These are phyloP conservation scores for Scylla paramamosain DNA, from an alignment of 1,140 invertebrate genomes.

Conservation along the genomic window DNA sequence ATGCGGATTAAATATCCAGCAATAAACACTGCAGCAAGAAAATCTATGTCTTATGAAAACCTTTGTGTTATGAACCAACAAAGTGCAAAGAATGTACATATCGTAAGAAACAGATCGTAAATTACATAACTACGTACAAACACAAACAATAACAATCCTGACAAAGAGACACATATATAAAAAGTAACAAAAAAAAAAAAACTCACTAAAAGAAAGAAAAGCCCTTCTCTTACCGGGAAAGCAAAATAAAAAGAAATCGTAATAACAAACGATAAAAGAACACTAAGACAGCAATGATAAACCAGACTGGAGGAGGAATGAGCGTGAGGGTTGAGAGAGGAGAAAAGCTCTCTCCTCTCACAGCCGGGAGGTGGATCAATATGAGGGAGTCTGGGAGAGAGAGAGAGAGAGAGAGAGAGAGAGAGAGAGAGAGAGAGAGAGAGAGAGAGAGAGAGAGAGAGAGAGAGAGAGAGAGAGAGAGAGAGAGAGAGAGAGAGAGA, in stretches of 20 bases:
- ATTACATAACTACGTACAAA: not conserved
- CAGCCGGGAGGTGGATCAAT: constrained; percentile 36
- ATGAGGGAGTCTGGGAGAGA: constrained; percentile 47
- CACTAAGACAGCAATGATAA: not conserved
- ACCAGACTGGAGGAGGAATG: constrained; percentile 32
- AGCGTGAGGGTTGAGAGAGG: constrained; percentile 38
- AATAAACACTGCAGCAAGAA: not conserved
- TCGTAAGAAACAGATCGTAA: not conserved
- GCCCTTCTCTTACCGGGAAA: not conserved
- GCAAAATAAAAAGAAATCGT: not conserved
- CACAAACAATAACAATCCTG: not conserved
- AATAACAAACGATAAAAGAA: constrained; percentile 42
- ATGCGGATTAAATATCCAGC: not conserved
- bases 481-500: constrained; percentile 56
- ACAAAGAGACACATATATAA: not conserved
- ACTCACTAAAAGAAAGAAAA: not conserved
- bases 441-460: constrained; percentile 46
- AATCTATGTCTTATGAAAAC: not conserved
- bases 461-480: constrained; percentile 40
- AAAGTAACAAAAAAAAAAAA: not conserved
- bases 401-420: constrained; percentile 46
- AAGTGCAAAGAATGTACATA: not conserved
- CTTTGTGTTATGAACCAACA: not conserved
- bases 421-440: constrained; percentile 59
- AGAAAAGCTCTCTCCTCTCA: constrained; percentile 42